A percentile compares a stretch with the other conserved stretches of the same genome.
Conservation (phyloP, 2,113 vertebrate species). For the Dromiciops gliroides region DNA sequence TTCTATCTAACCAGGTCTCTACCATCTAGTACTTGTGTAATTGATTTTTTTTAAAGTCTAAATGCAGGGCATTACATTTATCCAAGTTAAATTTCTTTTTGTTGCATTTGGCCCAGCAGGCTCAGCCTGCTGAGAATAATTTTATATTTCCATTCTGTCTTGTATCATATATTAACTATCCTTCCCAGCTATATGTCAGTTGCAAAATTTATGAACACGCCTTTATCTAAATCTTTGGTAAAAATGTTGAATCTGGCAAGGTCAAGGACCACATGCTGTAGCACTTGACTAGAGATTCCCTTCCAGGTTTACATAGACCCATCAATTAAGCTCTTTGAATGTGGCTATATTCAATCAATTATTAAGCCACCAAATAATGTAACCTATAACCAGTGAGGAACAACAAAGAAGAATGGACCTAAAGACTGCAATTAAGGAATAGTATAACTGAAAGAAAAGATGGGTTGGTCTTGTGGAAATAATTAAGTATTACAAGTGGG, state of each 20-base stretch:
- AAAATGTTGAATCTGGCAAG: background rate
- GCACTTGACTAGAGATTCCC: background rate
- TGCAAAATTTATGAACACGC: background rate
- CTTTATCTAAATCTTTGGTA: background rate
- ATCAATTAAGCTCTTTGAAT: background rate
- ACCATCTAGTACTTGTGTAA: background rate
- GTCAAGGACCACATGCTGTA: background rate
- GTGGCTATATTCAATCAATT: background rate
- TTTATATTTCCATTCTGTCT: background rate
- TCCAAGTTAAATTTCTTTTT: constrained; percentile 4
- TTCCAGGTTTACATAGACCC: background rate
- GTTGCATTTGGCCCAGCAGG: background rate
- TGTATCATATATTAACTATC: background rate
- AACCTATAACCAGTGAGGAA: background rate
- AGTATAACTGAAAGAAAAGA: background rate
- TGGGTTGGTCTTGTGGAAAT: background rate
- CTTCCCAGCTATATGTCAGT: background rate
- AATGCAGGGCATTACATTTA: background rate
- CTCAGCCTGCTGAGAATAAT: background rate
- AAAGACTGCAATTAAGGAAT: background rate
- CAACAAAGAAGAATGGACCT: background rate
- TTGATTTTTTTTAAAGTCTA: background rate
- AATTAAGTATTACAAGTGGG: background rate
- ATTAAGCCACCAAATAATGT: background rate
- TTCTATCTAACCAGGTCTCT: background rate